A percentile compares a stretch with the other conserved stretches of the same genome.
Conservation (phyloP, 2,113 vertebrate genomes). For the Ailuropoda melanoleuca region DNA sequence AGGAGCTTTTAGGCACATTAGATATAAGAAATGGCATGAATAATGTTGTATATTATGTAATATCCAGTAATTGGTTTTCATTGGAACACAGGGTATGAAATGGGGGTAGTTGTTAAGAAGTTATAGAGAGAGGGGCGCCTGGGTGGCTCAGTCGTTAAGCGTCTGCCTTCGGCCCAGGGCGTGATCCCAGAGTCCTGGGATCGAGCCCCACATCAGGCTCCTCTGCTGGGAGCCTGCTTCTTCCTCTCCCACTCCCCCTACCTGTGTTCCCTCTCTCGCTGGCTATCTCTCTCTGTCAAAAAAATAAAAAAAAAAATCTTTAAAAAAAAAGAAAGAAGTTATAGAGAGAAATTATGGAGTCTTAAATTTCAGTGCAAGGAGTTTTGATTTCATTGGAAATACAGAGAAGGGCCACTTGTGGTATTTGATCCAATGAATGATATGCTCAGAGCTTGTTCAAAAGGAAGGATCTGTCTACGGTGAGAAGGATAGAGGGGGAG, state of each 20-base stretch:
- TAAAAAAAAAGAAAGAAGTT: too few relatives aligned
- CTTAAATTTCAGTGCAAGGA: not conserved
- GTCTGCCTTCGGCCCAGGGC: too few relatives aligned
- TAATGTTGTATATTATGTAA: not conserved
- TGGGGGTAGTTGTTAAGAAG: not conserved
- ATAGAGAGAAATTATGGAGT: not conserved
- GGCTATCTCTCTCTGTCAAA: too few relatives aligned
- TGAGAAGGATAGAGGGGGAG: accelerated
- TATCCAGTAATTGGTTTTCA: not conserved
- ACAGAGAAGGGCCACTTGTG: not conserved
- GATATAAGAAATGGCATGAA: not conserved
- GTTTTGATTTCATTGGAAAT: not conserved
- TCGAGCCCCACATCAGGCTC: too few relatives aligned
- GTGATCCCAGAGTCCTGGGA: too few relatives aligned
- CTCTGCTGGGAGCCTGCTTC: too few relatives aligned
- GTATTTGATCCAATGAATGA: not conserved
- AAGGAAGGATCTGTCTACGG: not conserved
- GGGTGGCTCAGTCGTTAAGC: too few relatives aligned
- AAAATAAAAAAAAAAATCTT: too few relatives aligned
- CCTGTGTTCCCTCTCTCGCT: too few relatives aligned
- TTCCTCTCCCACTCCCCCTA: too few relatives aligned
- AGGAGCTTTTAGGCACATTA: not conserved
- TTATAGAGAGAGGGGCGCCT: too few relatives aligned
- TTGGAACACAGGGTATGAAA: not conserved
- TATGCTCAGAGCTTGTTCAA: not conserved